Evolutionary conservation across 1,140 invertebrate species (phyloP).

Genomic region (Drosophila elegans): DNA sequence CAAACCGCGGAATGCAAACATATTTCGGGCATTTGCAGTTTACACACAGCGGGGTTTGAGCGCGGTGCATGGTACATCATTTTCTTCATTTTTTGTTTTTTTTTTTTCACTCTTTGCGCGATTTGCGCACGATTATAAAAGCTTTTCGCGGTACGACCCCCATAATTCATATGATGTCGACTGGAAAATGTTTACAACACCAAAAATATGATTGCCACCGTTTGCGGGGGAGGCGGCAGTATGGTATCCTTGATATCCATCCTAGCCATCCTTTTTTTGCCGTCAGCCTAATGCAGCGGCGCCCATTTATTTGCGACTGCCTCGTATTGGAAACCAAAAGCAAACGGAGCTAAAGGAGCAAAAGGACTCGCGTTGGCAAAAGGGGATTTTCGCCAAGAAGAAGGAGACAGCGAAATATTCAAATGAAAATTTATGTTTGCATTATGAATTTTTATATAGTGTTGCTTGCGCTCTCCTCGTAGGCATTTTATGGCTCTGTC

Average conservation of each 20-base stretch:
- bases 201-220: conserved; percentile 70
- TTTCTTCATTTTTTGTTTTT: conserved; percentile 39
- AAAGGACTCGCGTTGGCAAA: conserved; percentile 24
- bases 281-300: conserved; percentile 59
- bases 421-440: conserved; percentile 85
- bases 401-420: conserved; percentile 80
- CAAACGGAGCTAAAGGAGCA: conserved; percentile 3
- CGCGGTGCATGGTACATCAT: conserved; percentile 77
- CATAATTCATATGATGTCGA: conserved; percentile 84
- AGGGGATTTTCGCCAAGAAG: conserved; percentile 62
- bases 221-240: conserved; percentile 17
- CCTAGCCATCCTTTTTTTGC: conserved; percentile 39
- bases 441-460: conserved; percentile 85
- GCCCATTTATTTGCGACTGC: conserved; percentile 60
- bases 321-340: neutral
- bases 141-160: conserved; percentile 84
- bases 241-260: conserved; percentile 40
- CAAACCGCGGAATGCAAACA: conserved; percentile 81
- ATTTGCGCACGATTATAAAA: conserved; percentile 85
- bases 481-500: conserved; percentile 79
- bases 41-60: conserved; percentile 25
- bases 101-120: conserved; percentile 59
- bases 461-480: conserved; percentile 59
- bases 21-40: conserved; percentile 78
- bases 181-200: conserved; percentile 83